These are phyloP conservation scores for Erebia ligea DNA, from an alignment of 2,888 invertebrate genomes.

Conservation along the genomic window DNA sequence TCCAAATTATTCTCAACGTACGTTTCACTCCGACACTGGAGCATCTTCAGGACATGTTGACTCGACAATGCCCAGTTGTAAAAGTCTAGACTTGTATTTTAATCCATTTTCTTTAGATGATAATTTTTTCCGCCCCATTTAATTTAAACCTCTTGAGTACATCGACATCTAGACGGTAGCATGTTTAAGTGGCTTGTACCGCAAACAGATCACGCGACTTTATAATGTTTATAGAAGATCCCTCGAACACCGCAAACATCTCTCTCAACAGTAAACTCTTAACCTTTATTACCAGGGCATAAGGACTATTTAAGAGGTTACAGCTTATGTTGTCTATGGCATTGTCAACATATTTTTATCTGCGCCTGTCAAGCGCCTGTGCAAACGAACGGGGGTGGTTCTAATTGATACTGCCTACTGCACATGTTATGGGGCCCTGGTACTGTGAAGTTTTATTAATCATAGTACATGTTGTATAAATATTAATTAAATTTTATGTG, in stretches of 20 bases:
- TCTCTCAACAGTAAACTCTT: conserved; percentile 35
- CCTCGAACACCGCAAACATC: conserved; percentile 46
- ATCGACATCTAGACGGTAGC: conserved; percentile 41
- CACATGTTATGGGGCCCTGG: conserved; percentile 53
- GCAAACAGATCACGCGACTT: conserved; percentile 44
- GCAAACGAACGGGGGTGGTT: conserved; percentile 73
- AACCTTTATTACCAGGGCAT: conserved; percentile 22
- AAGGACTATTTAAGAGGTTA: conserved; percentile 16
- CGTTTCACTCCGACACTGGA: no score
- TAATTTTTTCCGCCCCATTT: no score
- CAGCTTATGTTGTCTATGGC: conserved; percentile 39
- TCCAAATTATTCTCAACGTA: no score
- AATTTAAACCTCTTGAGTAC: background rate
- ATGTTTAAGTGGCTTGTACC: conserved; percentile 44
- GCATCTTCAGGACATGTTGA: no score
- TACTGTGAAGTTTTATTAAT: conserved; percentile 39
- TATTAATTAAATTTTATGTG: conserved; percentile 24
- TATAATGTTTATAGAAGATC: conserved; percentile 59
- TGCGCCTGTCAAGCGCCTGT: conserved; percentile 66
- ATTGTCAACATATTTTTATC: conserved; percentile 79
- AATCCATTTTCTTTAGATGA: no score
- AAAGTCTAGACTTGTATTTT: no score
- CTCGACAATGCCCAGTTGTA: no score
- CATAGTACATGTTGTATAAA: conserved; percentile 28
- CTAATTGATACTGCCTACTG: conserved; percentile 70